A percentile compares a stretch with the other conserved stretches of the same genome.
phyloP scores from a whole-genome alignment of 2,113 vertebrate species.

The Brachyhypopomus occidentalis region DNA sequence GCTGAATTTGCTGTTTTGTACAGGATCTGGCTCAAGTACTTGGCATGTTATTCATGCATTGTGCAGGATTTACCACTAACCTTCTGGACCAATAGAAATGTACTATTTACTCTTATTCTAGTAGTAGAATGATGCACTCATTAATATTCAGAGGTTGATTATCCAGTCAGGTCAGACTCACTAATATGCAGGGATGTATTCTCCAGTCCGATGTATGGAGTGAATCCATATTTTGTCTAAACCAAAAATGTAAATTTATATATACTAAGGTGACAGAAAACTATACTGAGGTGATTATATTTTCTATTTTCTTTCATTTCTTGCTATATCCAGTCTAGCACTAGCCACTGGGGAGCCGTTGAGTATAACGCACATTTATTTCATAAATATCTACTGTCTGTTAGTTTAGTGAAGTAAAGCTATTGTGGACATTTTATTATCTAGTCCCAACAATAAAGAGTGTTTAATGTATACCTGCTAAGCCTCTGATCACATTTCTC shows the following conservation, averaged over 20 bases:
- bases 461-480: not conserved
- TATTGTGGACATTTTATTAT: not conserved
- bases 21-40: not conserved
- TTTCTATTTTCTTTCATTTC: not conserved
- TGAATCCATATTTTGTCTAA: not conserved
- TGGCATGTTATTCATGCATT: not conserved
- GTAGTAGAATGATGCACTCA: too few relatives aligned
- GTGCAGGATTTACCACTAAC: not conserved
- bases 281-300: not conserved
- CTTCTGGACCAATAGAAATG: too few relatives aligned
- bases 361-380: not conserved
- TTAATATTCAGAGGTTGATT: too few relatives aligned
- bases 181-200: too few relatives aligned
- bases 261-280: not conserved
- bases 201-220: not conserved
- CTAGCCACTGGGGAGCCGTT: not conserved
- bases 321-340: not conserved
- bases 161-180: too few relatives aligned
- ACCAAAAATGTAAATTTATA: not conserved
- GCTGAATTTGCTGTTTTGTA: not conserved
- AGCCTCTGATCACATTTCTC: not conserved
- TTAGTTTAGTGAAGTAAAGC: not conserved
- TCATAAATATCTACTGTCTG: not conserved
- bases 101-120: too few relatives aligned
- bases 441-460: not conserved